A percentile compares a stretch with the other conserved stretches of the same genome.
Evolutionary conservation across 2,888 invertebrate genomes (phyloP).

Genomic region (Nysson spinosus): DNA sequence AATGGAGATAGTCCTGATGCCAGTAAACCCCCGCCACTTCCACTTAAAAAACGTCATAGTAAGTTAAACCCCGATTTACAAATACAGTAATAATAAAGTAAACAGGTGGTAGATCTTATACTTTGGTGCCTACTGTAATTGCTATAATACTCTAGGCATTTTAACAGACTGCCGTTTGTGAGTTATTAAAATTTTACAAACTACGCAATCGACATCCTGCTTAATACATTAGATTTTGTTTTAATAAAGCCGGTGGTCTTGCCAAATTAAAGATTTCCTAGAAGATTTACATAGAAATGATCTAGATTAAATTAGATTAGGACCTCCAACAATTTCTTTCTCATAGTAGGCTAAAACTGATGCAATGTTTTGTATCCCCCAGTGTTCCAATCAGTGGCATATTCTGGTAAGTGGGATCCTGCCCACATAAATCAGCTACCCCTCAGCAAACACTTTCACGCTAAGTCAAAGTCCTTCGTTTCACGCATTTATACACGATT

Average conservation of each 20-base stretch:
- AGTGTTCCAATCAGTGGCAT: conserved; percentile 98
- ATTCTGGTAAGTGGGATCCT: conserved; percentile 92
- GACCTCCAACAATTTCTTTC: conserved; percentile 39
- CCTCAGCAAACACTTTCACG: conserved; percentile 71
- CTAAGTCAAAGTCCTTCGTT: conserved; percentile 69
- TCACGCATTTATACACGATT: conserved; percentile 57
- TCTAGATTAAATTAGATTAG: conserved; percentile 39
- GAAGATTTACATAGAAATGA: conserved; percentile 12
- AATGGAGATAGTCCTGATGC: conserved; percentile 79
- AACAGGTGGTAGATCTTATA: too few relatives aligned
- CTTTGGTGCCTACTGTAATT: background rate
- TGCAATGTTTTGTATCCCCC: conserved; percentile 79
- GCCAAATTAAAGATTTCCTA: background rate
- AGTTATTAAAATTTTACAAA: background rate
- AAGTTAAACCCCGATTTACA: conserved; percentile 80
- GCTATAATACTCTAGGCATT: conserved; percentile 26
- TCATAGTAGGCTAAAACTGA: conserved; percentile 70
- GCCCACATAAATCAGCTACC: conserved; percentile 73
- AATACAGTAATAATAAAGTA: conserved; percentile 17
- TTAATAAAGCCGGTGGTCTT: too few relatives aligned
- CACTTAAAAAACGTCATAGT: conserved; percentile 96
- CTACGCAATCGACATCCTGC: too few relatives aligned
- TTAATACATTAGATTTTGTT: too few relatives aligned
- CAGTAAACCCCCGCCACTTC: conserved; percentile 90
- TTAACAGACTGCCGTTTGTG: background rate